phyloP scores from a whole-genome alignment of 2,797 vertebrate species.

The Myotis myotis region DNA sequence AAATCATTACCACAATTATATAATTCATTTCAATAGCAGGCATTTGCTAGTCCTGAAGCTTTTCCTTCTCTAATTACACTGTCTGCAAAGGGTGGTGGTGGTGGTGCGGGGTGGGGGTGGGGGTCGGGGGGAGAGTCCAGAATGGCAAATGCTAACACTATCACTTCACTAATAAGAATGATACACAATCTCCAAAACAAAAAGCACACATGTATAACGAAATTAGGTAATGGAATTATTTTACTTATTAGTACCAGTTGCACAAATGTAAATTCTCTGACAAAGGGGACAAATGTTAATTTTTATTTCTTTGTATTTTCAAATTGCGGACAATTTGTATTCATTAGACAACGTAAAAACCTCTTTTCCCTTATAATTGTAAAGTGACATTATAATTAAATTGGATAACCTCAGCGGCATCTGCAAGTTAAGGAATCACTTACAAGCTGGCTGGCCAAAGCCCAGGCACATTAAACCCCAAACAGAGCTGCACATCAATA shows the following conservation, averaged over 20 bases:
- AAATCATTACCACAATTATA: constrained; percentile 83
- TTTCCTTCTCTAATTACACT: constrained; percentile 82
- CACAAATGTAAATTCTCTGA: constrained; percentile 83
- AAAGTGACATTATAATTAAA: constrained; percentile 87
- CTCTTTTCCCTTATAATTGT: constrained; percentile 84
- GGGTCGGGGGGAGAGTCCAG: constrained; percentile 67
- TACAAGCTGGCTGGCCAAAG: constrained; percentile 82
- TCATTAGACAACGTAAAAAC: constrained; percentile 83
- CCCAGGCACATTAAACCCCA: constrained; percentile 80
- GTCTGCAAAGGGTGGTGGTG: constrained; percentile 67
- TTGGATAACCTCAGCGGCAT: constrained; percentile 82
- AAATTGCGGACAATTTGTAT: constrained; percentile 82
- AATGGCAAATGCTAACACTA: constrained; percentile 81
- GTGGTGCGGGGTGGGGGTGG: background rate
- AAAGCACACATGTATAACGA: constrained; percentile 82
- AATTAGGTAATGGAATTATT: constrained; percentile 82
- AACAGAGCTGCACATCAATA: constrained; percentile 79
- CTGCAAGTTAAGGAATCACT: constrained; percentile 83
- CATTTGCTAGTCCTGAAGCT: constrained; percentile 75
- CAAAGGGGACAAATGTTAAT: constrained; percentile 84
- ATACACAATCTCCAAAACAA: constrained; percentile 82
- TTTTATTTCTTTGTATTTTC: constrained; percentile 85
- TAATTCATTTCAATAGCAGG: constrained; percentile 82
- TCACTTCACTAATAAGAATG: constrained; percentile 84
- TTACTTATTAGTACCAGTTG: constrained; percentile 79